Base-by-base conservation (phyloP, 2,888 invertebrate genomes). In the Chydorus sphaericus region DNA sequence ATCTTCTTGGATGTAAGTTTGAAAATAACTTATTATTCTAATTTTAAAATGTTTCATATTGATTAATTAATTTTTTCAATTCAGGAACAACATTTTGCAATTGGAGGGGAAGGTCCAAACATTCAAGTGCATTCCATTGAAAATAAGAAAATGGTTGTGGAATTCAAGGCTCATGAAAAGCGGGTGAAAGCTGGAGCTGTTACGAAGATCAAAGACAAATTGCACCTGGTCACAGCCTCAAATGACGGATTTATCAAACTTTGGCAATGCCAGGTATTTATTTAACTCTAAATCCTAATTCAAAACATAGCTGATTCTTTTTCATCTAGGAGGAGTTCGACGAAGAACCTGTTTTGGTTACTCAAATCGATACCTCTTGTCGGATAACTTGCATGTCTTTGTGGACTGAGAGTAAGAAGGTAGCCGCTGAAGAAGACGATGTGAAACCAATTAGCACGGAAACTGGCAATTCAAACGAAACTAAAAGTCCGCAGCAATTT, bases 181-280 rank as follows among this genome's bases (percentile, higher is more conserved):
- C 75, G 88, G 66, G 78, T 88, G 0, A 85, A 86, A 67, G 77
- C 79, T 62, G 69, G 86, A 60, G 71, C 73, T 56, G 75, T 70
- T 64, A 70, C 74, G 55, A 58, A 56, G 29, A 55, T 65, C 20
- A 61, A 53, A n/a, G 57, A 57, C 38, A 75, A 78, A 52, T 53
- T 74, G 73, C 58, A 60, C 39, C 59, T 72, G 20, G 63, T 67
- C 6, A 80, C 85, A 31, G 82, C 81, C 18, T 83, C 85, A 6
- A 90, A 89, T 70, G 77, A 79, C 59, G 91, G 91, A 0, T 80
- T 82, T 65, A 72, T 90, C 49, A 85, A 84, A 70, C 69, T 87
- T 1, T 90, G 85, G 85, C 73, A 67, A 59, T 67, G 71, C 52
- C 62, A 67, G 55, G 62, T 66, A 57, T 57, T 57, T 48, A 37